Conservation (phyloP, 92 coral and sea anemone genomes). For the Phenganax stokvisi region DNA sequence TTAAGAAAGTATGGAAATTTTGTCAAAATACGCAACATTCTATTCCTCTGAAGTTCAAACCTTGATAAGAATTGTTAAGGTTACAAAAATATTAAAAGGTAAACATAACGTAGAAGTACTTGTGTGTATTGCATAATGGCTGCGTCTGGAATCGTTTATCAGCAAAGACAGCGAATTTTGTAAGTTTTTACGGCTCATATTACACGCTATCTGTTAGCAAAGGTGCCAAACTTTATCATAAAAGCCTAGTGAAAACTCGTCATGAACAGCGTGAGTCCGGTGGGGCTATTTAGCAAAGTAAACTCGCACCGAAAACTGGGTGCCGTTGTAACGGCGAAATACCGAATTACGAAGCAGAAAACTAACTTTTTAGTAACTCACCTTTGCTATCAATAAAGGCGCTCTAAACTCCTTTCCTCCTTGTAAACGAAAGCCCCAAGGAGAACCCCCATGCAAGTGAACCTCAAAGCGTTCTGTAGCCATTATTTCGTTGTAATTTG, state of each 20-base stretch:
- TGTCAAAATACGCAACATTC: not conserved
- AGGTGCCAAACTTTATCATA: slow-evolving; percentile 22
- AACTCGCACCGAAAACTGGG: not conserved
- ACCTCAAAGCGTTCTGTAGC: slow-evolving; percentile 71
- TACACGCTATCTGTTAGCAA: slow-evolving; percentile 4
- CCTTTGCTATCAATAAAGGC: slow-evolving; percentile 93
- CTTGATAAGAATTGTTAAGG: not conserved
- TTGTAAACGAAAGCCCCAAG: slow-evolving; percentile 96
- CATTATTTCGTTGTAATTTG: slow-evolving; percentile 16
- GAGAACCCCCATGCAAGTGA: slow-evolving; percentile 83
- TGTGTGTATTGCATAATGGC: not conserved
- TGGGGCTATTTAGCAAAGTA: not conserved
- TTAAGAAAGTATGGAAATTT: not conserved
- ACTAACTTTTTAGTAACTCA: slow-evolving; percentile 41
- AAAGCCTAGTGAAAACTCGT: slow-evolving; percentile 14
- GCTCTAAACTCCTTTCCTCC: slow-evolving; percentile 98
- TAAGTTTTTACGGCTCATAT: not conserved
- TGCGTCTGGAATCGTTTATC: not conserved
- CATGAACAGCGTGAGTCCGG: slow-evolving; percentile 4
- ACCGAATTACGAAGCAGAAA: not conserved
- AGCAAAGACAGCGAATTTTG: not conserved
- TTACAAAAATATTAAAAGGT: not conserved
- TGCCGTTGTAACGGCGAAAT: not conserved
- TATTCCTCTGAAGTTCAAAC: not conserved
- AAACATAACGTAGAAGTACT: not conserved